Evolutionary conservation across 1,140 invertebrate genomes (phyloP).

Genomic region (Spodoptera litura): DNA sequence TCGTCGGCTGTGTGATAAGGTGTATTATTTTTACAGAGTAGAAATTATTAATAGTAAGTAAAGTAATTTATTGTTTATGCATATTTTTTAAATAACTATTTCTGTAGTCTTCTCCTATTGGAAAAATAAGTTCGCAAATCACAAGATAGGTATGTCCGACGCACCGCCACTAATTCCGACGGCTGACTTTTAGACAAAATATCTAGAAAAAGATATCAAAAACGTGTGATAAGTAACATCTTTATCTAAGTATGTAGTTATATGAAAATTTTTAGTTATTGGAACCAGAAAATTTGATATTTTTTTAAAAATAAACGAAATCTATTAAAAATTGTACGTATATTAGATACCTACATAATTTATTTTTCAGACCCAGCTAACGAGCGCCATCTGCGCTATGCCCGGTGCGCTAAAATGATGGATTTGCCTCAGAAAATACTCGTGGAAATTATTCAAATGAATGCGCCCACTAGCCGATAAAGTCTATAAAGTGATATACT

Average conservation of each 20-base stretch:
- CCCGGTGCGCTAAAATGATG: constrained; percentile 60
- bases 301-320: background rate
- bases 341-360: background rate
- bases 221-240: no score
- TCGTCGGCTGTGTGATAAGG: background rate
- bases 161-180: no score
- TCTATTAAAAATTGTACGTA: background rate
- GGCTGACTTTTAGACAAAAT: no score
- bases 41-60: no score
- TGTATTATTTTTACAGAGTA: background rate
- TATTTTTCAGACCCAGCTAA: background rate
- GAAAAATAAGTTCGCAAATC: no score
- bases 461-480: constrained; percentile 55
- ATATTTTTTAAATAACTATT: no score
- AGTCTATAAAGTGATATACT: no score
- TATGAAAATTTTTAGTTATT: no score
- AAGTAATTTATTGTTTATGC: no score
- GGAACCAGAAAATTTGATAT: no score
- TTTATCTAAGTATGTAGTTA: background rate
- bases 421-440: constrained; percentile 60
- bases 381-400: constrained; percentile 40
- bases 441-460: constrained; percentile 68
- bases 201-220: background rate
- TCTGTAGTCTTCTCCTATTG: no score
- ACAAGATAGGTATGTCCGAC: no score